Evolutionary conservation across 2,113 vertebrate species (phyloP).

Genomic region (Phocoena phocoena): DNA sequence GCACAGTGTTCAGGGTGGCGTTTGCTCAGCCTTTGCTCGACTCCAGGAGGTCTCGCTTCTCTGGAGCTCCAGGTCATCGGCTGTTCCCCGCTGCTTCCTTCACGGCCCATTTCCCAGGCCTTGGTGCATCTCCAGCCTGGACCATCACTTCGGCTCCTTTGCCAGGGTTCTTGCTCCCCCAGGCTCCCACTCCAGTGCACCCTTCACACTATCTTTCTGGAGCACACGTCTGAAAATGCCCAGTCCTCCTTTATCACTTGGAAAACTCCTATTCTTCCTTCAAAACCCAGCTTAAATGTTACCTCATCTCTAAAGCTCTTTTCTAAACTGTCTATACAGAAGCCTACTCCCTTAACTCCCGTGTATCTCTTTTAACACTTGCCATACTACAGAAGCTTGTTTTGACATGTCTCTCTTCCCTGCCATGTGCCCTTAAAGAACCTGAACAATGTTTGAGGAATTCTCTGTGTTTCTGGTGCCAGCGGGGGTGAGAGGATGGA

Average conservation of each 20-base stretch:
- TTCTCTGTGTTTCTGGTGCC: not conserved
- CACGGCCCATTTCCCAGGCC: not conserved
- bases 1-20: not conserved
- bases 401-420: not conserved
- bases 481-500: not conserved
- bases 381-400: not conserved
- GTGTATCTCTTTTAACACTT: not conserved
- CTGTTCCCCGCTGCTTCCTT: not conserved
- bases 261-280: not conserved
- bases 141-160: accelerated
- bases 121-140: not conserved
- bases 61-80: accelerated
- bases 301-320: not conserved
- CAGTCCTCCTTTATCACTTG: not conserved
- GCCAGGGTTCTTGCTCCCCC: not conserved
- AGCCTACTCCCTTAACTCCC: not conserved
- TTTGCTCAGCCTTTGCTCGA: not conserved
- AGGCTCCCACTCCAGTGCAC: accelerated
- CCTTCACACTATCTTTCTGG: not conserved
- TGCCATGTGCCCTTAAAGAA: not conserved
- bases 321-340: not conserved
- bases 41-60: not conserved
- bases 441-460: not conserved
- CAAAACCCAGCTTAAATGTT: not conserved
- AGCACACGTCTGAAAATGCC: not conserved